A percentile compares a stretch with the other conserved stretches of the same genome.
Evolutionary conservation across 2,113 vertebrate species (phyloP).

Genomic region (Thinocorus orbignyianus): DNA sequence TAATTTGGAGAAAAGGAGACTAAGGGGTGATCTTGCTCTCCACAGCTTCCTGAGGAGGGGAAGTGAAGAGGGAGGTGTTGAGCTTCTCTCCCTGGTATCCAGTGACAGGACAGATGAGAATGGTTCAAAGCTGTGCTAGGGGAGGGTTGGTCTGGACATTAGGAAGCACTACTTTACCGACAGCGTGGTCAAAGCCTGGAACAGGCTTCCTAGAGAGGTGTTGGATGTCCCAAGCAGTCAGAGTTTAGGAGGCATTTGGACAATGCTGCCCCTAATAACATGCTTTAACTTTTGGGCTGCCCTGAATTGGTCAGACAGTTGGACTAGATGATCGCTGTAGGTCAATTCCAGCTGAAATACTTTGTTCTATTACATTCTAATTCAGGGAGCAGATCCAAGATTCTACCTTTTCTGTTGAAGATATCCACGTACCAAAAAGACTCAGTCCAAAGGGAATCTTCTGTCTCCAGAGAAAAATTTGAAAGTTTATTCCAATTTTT

Average conservation of each 20-base stretch:
- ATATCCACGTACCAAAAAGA: background rate
- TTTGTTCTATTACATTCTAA: background rate
- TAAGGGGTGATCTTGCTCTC: background rate
- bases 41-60: background rate
- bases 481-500: background rate
- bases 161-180: background rate
- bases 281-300: background rate
- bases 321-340: background rate
- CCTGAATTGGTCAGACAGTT: background rate
- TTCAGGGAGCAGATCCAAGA: background rate
- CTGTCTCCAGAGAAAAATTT: background rate
- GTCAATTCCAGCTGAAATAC: background rate
- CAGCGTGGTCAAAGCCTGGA: background rate
- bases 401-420: background rate
- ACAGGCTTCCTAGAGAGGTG: background rate
- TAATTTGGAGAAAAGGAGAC: background rate
- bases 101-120: rapidly evolving
- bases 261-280: background rate
- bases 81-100: background rate
- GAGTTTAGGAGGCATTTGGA: background rate
- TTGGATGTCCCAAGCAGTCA: no score
- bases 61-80: background rate
- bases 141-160: background rate
- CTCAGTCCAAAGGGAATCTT: background rate
- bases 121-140: background rate